phyloP scores from a whole-genome alignment of 2,113 vertebrate species.

The Glaucomys volans region DNA sequence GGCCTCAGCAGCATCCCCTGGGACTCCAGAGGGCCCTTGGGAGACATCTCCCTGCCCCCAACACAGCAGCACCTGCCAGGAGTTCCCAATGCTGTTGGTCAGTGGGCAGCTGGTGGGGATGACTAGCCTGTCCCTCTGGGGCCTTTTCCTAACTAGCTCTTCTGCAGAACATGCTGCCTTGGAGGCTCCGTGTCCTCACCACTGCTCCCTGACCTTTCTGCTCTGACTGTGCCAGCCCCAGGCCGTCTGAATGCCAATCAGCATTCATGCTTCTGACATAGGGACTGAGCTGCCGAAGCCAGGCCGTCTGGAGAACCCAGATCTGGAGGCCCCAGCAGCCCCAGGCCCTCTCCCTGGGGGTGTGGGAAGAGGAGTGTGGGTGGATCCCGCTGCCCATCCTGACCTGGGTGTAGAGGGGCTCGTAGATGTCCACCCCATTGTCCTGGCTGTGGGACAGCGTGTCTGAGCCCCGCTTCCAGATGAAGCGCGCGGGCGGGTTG shows the following conservation, averaged over 20 bases:
- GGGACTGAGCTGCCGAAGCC: neutral
- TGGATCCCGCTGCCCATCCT: neutral
- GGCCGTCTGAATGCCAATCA: neutral
- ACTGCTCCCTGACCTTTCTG: neutral
- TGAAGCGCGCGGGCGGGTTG: constrained; percentile 97
- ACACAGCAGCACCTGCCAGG: neutral
- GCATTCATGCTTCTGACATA: neutral
- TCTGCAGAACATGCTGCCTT: neutral
- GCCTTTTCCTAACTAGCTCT: neutral
- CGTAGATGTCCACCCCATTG: constrained; percentile 98
- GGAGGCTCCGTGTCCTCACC: neutral
- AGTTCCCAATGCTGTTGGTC: neutral
- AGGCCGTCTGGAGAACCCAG: neutral
- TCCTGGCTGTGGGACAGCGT: constrained; percentile 97
- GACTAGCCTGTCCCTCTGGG: neutral
- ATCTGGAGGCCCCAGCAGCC: neutral
- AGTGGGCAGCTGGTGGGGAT: neutral
- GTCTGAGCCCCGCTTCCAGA: constrained; percentile 95
- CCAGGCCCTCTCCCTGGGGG: neutral
- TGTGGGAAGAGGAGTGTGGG: neutral
- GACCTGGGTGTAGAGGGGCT: constrained; percentile 98
- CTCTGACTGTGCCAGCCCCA: neutral
- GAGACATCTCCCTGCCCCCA: neutral
- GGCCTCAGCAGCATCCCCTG: neutral
- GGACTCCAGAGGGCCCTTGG: neutral